Conservation (phyloP, 2,888 invertebrate genomes). For the Pseudococcus longispinus region DNA sequence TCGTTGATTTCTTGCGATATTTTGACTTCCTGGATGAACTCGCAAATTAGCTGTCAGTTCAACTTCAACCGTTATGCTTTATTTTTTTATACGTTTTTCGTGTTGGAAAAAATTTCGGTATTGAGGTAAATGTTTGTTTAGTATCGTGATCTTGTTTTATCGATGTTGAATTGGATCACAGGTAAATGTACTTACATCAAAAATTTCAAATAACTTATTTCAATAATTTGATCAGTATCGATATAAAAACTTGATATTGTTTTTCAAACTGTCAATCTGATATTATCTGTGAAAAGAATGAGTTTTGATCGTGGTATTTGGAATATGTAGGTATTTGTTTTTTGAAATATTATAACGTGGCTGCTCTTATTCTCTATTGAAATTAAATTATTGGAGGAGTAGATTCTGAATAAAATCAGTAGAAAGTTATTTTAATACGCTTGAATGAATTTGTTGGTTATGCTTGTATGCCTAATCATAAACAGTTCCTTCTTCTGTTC, state of each 20-base stretch:
- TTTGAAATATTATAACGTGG: neutral
- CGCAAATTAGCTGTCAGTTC: neutral
- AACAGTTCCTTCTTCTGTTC: constrained; percentile 7
- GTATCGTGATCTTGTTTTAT: neutral
- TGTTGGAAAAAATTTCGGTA: neutral
- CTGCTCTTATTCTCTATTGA: neutral
- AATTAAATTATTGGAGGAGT: neutral
- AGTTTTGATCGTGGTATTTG: neutral
- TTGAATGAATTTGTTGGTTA: constrained; percentile 27
- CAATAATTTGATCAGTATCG: neutral
- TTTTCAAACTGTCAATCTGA: neutral
- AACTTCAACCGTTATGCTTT: neutral
- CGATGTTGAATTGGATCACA: neutral
- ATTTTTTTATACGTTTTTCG: neutral
- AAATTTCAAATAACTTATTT: neutral
- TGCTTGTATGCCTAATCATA: constrained; percentile 9
- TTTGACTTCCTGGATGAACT: constrained; percentile 23
- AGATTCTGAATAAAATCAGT: neutral
- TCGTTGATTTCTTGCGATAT: constrained; percentile 20
- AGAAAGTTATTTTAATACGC: constrained; percentile 35
- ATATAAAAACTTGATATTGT: neutral
- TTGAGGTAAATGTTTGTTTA: neutral
- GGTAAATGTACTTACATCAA: too few relatives aligned
- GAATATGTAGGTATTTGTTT: neutral
- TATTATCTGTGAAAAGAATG: too few relatives aligned